These are phyloP conservation scores for Buceros bicornis DNA, from an alignment of 2,797 vertebrate genomes.

Conservation along the genomic window DNA sequence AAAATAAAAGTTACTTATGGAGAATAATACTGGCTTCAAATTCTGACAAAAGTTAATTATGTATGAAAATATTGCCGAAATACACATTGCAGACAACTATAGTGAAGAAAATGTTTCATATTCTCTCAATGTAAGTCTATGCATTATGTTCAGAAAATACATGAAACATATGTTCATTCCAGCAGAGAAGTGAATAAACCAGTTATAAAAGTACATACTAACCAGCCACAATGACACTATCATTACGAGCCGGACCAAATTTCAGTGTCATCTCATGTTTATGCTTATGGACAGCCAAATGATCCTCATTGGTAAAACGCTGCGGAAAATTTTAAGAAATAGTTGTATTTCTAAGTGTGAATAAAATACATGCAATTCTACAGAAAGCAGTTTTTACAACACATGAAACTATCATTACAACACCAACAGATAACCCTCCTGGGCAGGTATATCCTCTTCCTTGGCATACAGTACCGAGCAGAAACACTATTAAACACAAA, in stretches of 20 bases:
- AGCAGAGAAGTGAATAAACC: conserved; percentile 71
- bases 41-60: not conserved
- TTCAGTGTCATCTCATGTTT: conserved; percentile 99
- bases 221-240: conserved; percentile 98
- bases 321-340: conserved; percentile 83
- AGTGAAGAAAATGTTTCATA: conserved; percentile 46
- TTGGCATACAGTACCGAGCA: conserved; percentile 13
- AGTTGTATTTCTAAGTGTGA: conserved; percentile 74
- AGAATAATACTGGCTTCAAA: not conserved
- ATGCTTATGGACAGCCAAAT: conserved; percentile 99
- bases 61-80: conserved; percentile 58
- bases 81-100: conserved; percentile 36
- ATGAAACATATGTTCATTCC: conserved; percentile 67
- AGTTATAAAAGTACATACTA: conserved; percentile 78
- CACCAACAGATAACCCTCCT: not conserved
- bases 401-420: conserved; percentile 39
- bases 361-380: conserved; percentile 65
- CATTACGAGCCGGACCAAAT: conserved; percentile 98
- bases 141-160: conserved; percentile 65
- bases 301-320: conserved; percentile 99
- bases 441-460: not conserved
- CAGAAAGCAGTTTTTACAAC: conserved; percentile 68
- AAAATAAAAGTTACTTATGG: not conserved
- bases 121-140: not conserved
- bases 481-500: not conserved